Base-by-base conservation (phyloP, 2,888 invertebrate genomes). In the Callosobruchus maculatus region DNA sequence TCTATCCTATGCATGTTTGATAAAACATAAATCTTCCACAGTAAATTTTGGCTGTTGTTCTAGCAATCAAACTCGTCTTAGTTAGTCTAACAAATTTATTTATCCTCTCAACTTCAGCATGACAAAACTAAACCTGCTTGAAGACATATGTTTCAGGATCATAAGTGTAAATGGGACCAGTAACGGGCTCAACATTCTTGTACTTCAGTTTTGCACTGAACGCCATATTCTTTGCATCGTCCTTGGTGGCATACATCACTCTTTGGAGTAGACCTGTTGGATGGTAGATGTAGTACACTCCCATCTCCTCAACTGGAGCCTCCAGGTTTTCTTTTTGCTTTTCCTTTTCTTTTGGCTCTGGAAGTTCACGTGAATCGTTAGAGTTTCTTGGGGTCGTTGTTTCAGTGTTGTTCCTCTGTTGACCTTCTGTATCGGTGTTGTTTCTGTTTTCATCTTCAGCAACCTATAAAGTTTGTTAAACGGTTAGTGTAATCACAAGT, bases 241-340 rank as follows among this genome's bases (percentile, higher is more conserved):
- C 86, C 20, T 85, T 84, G 82, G 91, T 91, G 75, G 89, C 87
- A 85, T 91, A 92, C 78, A 89, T 89, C 20, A 92, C 90, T 74
- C 90, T 88, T 80, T 93, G 92, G 0, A 92, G 87, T 77, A 91
- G 89, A 2, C 92, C 90, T 75, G 88, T 89, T 0, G 92, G 92
- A 76, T 92, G 87, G 67, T 92, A 89, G 7, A 92, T 88, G 83
- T 91, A 92, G 84, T 93, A 93, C 30, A 90, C 89, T 5, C 92
- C 92, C 79, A 89, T 81, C 22, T 86, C 85, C 20, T 68, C 89
- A n/a, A 71, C 71, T 21, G 68, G 22, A 5, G 68, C 68, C 20
- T 72, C 70, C 20, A 72, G 49, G 18, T 74, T 75, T 21, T 72
- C 67, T 20, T 70, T 68, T 74, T 75, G 68, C 73, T 76, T 74